Percentiles rank a stretch among this genome's conserved stretches.
Evolutionary conservation across 2,888 invertebrate genomes (phyloP).

Genomic region (Chymomyza fuscimana): DNA sequence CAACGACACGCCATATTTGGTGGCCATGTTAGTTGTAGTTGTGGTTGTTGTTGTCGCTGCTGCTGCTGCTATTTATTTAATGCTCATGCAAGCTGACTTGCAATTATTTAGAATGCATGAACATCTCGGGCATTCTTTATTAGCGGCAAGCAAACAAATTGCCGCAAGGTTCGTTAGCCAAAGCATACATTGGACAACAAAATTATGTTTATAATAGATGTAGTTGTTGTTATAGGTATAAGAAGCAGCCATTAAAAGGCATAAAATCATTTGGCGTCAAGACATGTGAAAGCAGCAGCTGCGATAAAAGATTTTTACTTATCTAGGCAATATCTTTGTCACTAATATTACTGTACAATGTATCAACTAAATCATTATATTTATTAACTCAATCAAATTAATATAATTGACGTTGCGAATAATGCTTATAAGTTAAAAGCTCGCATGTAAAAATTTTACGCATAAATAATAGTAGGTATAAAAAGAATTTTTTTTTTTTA

Average conservation of each 20-base stretch:
- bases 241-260: not conserved
- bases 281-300: not conserved
- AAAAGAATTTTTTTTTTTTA: too few species aligned
- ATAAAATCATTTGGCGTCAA: not conserved
- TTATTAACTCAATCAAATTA: too few species aligned
- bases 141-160: constrained; percentile 36
- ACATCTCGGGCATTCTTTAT: constrained; percentile 19
- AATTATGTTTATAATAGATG: constrained; percentile 23
- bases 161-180: constrained; percentile 46
- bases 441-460: too few species aligned
- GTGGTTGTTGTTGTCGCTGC: constrained; percentile 10
- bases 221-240: constrained; percentile 23
- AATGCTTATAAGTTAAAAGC: too few species aligned
- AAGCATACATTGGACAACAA: constrained; percentile 40
- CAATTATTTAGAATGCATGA: constrained; percentile 64
- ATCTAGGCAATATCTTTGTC: too few species aligned
- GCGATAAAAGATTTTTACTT: not conserved
- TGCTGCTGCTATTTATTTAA: constrained; percentile 18
- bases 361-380: too few species aligned
- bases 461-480: too few species aligned
- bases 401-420: too few species aligned
- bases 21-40: constrained; percentile 25
- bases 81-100: constrained; percentile 53
- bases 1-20: constrained; percentile 59
- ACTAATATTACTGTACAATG: too few species aligned